Conservation (phyloP, 2,888 invertebrate species). For the Macrophya alboannulata region DNA sequence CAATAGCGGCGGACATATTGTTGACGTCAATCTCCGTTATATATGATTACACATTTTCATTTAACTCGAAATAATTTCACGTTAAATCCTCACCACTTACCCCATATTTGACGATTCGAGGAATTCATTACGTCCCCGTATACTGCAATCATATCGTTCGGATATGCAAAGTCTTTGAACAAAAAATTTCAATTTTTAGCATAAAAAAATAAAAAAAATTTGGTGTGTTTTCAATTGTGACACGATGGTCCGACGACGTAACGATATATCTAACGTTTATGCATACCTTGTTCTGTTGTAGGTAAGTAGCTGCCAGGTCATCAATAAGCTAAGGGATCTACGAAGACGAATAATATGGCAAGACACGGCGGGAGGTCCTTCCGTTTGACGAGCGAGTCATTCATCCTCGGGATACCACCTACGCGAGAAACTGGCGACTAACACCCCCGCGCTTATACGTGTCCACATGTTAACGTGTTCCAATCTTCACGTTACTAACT, state of each 20-base stretch:
- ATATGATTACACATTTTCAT: background rate
- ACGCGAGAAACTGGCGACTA: slow-evolving; percentile 68
- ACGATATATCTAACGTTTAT: slow-evolving; percentile 50
- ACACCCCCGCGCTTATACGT: slow-evolving; percentile 12
- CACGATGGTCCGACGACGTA: background rate
- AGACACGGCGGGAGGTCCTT: slow-evolving; percentile 78
- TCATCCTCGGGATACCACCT: slow-evolving; percentile 78
- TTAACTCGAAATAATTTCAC: background rate
- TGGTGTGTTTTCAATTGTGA: background rate
- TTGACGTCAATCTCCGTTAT: slow-evolving; percentile 39
- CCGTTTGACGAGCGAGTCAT: slow-evolving; percentile 79
- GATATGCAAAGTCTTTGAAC: background rate
- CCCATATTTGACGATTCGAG: too few species aligned
- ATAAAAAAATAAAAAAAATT: too few species aligned
- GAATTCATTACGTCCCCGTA: background rate
- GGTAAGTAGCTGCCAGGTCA: slow-evolving; percentile 76
- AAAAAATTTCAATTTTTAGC: too few species aligned
- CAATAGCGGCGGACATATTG: background rate
- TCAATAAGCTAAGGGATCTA: slow-evolving; percentile 74
- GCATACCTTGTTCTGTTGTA: slow-evolving; percentile 71
- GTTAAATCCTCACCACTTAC: background rate
- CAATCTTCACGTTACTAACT: slow-evolving; percentile 56
- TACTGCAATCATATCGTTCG: too few species aligned
- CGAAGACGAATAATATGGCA: slow-evolving; percentile 75
- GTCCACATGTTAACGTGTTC: slow-evolving; percentile 66